Evolutionary conservation across 2,888 invertebrate species (phyloP).

Genomic region (Microdon myrmicae): DNA sequence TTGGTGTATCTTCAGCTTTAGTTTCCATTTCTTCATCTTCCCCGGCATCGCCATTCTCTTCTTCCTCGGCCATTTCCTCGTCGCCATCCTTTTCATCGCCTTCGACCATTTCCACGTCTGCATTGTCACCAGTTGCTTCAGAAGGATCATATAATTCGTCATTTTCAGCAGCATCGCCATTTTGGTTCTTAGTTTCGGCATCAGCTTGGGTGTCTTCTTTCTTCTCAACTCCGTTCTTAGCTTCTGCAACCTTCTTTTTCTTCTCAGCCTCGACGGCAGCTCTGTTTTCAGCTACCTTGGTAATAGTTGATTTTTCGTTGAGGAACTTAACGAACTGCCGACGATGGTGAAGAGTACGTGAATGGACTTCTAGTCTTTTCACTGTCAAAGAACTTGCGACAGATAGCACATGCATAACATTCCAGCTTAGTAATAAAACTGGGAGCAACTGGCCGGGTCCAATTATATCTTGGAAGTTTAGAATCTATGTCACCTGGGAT

Average conservation of each 20-base stretch:
- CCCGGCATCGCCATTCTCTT: constrained; percentile 51
- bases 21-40: constrained; percentile 58
- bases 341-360: no score
- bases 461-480: constrained; percentile 70
- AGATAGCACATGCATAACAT: constrained; percentile 75
- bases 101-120: constrained; percentile 68
- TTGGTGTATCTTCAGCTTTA: constrained; percentile 54
- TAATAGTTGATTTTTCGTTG: constrained; percentile 66
- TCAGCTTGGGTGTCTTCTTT: no score
- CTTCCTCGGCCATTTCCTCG: constrained; percentile 54
- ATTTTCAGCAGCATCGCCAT: constrained; percentile 56
- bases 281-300: constrained; percentile 66
- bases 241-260: constrained; percentile 61
- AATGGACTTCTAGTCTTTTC: constrained; percentile 71
- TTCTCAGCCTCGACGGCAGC: constrained; percentile 66
- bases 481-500: constrained; percentile 65
- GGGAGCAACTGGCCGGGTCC: constrained; percentile 71
- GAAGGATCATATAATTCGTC: constrained; percentile 65
- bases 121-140: constrained; percentile 68
- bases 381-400: constrained; percentile 73
- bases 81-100: constrained; percentile 63
- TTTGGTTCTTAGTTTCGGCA: constrained; percentile 66
- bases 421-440: constrained; percentile 72
- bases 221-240: constrained; percentile 67
- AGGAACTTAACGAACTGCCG: no score